Conservation (phyloP, 2,113 vertebrate species). For the Jacana jacana region DNA sequence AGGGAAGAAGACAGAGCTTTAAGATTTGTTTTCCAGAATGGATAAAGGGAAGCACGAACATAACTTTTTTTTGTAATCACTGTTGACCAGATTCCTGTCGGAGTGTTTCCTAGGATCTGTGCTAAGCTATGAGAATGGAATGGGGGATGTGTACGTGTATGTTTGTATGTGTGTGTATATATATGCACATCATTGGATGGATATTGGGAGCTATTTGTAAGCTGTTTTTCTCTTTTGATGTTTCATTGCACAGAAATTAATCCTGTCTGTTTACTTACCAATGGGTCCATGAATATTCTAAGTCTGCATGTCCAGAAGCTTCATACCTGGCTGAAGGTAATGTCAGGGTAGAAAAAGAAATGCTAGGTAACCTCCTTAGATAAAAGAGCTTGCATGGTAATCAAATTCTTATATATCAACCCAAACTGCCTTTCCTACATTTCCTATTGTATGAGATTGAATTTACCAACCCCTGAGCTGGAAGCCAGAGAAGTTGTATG, state of each 20-base stretch:
- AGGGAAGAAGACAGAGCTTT: neutral
- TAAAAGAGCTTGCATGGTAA: neutral
- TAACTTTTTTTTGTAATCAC: neutral
- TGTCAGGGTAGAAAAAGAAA: neutral
- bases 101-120: neutral
- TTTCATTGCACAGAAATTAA: neutral
- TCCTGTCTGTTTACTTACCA: neutral
- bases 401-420: neutral
- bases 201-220: neutral
- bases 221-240: neutral
- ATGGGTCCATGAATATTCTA: neutral
- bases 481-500: neutral
- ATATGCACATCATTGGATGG: neutral
- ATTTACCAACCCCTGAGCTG: neutral
- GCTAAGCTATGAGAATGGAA: neutral
- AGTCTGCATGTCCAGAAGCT: neutral
- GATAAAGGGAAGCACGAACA: neutral
- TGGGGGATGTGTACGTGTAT: accelerated
- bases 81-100: neutral
- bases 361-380: neutral
- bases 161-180: neutral
- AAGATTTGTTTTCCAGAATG: neutral
- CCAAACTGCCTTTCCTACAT: neutral
- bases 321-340: neutral
- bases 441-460: neutral